Conservation (phyloP, 2,888 invertebrate genomes). For the Andrena trimmerana region DNA sequence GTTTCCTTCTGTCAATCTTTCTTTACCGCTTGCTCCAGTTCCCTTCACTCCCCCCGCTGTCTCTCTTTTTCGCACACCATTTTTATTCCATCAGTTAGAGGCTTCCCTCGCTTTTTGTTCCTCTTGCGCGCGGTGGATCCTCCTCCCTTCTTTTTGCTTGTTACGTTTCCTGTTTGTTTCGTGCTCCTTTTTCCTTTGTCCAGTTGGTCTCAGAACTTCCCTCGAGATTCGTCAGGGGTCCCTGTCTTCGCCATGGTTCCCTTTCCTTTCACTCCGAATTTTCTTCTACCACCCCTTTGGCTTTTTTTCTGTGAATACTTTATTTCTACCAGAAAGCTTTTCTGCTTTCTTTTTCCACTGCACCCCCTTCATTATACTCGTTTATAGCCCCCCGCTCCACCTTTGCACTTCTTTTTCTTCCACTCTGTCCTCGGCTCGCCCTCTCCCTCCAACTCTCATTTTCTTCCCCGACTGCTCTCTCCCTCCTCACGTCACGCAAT, state of each 20-base stretch:
- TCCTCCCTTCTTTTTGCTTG: constrained; percentile 12
- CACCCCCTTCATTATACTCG: background rate
- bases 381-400: background rate
- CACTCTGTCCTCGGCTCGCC: background rate
- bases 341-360: background rate
- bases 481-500: constrained; percentile 39
- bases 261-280: background rate
- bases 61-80: constrained; percentile 2
- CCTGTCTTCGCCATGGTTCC: background rate
- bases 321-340: background rate
- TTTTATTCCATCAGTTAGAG: constrained; percentile 11
- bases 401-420: background rate
- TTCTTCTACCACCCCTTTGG: background rate
- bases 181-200: background rate
- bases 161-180: constrained; percentile 15
- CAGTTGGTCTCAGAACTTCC: background rate
- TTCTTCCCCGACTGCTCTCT: constrained; percentile 14
- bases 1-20: constrained; percentile 42
- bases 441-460: constrained; percentile 11
- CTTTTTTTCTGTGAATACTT: background rate
- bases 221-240: background rate
- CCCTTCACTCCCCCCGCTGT: background rate
- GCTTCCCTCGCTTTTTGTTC: constrained; percentile 27
- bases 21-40: constrained; percentile 32
- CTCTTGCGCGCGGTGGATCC: background rate